Percentiles rank a stretch among this genome's conserved stretches.
Conservation (phyloP, 2,797 vertebrate genomes). For the Gambelia wislizenii region DNA sequence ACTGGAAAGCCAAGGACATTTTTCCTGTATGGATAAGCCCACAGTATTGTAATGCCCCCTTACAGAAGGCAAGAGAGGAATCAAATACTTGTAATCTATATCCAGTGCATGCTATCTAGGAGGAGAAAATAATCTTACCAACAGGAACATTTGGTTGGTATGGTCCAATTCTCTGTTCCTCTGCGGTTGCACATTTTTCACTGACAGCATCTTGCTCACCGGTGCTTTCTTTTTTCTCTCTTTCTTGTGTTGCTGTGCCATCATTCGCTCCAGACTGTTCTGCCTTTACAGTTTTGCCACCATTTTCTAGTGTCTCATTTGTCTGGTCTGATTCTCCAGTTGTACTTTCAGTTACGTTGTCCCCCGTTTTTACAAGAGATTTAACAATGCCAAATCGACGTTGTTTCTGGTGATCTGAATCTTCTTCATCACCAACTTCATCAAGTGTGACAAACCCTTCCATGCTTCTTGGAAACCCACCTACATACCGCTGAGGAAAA, state of each 20-base stretch:
- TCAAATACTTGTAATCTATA: neutral
- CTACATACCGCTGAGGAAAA: slow-evolving; percentile 78
- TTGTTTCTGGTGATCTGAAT: slow-evolving; percentile 78
- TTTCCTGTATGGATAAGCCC: too few relatives aligned
- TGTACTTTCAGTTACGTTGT: slow-evolving; percentile 82
- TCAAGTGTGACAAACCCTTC: slow-evolving; percentile 96
- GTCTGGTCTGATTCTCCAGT: slow-evolving; percentile 78
- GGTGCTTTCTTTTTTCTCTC: slow-evolving; percentile 70
- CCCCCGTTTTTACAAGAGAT: slow-evolving; percentile 77
- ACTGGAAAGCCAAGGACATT: too few relatives aligned
- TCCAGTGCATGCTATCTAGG: neutral
- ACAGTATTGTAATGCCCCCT: slow-evolving; percentile 20
- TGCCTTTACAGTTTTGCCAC: slow-evolving; percentile 74
- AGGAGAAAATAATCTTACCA: slow-evolving; percentile 81
- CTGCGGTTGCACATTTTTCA: slow-evolving; percentile 76
- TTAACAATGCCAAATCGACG: slow-evolving; percentile 72
- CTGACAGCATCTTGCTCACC: slow-evolving; percentile 70
- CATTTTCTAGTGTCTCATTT: slow-evolving; percentile 75
- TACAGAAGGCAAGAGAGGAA: slow-evolving; percentile 43
- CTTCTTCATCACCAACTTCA: slow-evolving; percentile 91
- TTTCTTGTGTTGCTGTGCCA: slow-evolving; percentile 49
- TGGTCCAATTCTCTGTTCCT: slow-evolving; percentile 85
- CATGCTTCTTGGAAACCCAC: slow-evolving; percentile 89
- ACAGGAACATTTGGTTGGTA: slow-evolving; percentile 88
- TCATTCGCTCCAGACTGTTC: slow-evolving; percentile 65